Evolutionary conservation across 2,888 invertebrate species (phyloP), one percentile per base, ranked within the genome.

Genomic region (Microctonus hyperodae): DNA sequence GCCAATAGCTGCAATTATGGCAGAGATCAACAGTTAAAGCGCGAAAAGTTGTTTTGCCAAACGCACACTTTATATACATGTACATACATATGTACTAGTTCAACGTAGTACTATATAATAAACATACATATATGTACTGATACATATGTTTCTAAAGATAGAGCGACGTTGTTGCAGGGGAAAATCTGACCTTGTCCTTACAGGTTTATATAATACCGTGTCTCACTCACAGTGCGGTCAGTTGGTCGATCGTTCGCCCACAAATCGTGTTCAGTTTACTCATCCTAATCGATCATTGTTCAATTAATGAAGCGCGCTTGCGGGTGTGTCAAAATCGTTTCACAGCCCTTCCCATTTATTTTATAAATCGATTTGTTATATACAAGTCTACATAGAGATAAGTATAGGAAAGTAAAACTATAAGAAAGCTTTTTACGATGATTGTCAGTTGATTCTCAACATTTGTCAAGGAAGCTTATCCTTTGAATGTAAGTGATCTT

Each of bases 121-220:
- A n/a, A n/a, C n/a, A n/a, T n/a, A n/a, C n/a, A n/a, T n/a, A n/a
- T n/a, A n/a, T n/a, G n/a, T n/a, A n/a, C n/a, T n/a, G n/a, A n/a
- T n/a, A 33, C 22, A 63, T 58, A 63, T 37, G 66, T 73, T 64
- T 73, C 79, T 80, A 80, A 79, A 80, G 75, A 80, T 80, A 80
- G 79, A 73, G 75, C 72, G 69, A 64, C 68, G 73, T 74, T 71
- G 70, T n/a, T 71, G 72, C 70, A 67, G 74, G 75, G 72, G 72
- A 73, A 76, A 78, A 76, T 74, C 63, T 73, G 74, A 78, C 80
- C 80, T 80, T 80, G 80, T 79, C 80, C 80, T 80, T 80, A 76
- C 70, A 76, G 74, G 74, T 75, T 80, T 80, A 80, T 80, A 80
- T 80, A 80, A 80, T 72, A 65, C 69, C 70, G 64, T 70, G 75